Evolutionary conservation across 2,797 vertebrate genomes (phyloP).

Genomic region (Coregonus suidteri): DNA sequence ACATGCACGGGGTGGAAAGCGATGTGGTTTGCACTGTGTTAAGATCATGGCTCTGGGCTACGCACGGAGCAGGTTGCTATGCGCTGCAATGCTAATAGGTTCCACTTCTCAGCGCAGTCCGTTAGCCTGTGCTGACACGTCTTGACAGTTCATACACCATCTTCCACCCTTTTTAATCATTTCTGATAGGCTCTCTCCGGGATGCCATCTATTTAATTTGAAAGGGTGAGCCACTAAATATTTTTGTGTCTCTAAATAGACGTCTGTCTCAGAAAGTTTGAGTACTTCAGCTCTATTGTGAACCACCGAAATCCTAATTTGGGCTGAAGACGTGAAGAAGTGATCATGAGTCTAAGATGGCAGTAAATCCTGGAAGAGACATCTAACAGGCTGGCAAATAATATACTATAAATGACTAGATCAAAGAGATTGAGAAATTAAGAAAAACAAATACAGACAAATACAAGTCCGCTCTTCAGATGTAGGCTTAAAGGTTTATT

Average conservation of each 20-base stretch:
- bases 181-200: conserved; percentile 74
- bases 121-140: conserved; percentile 72
- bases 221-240: conserved; percentile 78
- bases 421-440: conserved; percentile 21
- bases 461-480: conserved; percentile 4
- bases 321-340: conserved; percentile 29
- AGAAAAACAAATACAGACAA: conserved; percentile 18
- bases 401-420: conserved; percentile 26
- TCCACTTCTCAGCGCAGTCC: conserved; percentile 68
- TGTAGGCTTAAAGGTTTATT: neutral
- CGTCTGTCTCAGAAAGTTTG: conserved; percentile 65
- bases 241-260: conserved; percentile 70
- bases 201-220: conserved; percentile 77
- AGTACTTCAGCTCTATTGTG: conserved; percentile 47
- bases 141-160: conserved; percentile 65
- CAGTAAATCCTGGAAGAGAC: conserved; percentile 22
- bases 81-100: conserved; percentile 76
- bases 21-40: conserved; percentile 62
- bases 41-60: conserved; percentile 73
- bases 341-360: conserved; percentile 43
- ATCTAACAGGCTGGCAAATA: conserved; percentile 17
- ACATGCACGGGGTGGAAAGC: conserved; percentile 47
- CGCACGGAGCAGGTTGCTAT: conserved; percentile 68
- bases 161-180: conserved; percentile 77
- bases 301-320: conserved; percentile 57